Evolutionary conservation across 2,888 invertebrate genomes (phyloP), one percentile per base, ranked within the genome.

Genomic region (Arctia plantaginis): DNA sequence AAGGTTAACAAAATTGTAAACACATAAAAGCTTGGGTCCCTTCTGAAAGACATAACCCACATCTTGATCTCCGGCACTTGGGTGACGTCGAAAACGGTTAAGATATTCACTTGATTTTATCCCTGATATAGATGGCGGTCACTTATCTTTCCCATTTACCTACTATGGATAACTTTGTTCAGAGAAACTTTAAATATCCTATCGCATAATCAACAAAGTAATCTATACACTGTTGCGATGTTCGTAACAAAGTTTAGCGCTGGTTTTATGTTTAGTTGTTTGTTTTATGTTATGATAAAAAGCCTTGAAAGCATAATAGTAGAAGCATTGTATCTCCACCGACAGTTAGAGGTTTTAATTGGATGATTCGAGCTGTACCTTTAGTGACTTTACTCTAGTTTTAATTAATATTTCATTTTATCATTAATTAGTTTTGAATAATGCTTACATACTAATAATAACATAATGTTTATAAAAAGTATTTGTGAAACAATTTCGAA

Each of bases 81-180:
- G 44, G 20, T 67, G 30, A 33, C 30, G 13, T 12, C 20, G 30
- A 30, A 67, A 67, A 44, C 44, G 23, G 67, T 67, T 67, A 67
- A 67, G 30, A 47, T 30, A 30, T 67, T 47, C 44, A 67, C 44
- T 20, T 44, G 67, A 67, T 67, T 30, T 47, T 30, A 33, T 67
- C 67, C 67, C 67, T 47, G 44, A 67, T 67, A 27, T 47, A 20
- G 67, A 30, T 33, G 44, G 30, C 30, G 33, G 47, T 67, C 33
- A 67, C 23, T 47, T 67, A 67, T 47, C 67, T 67, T 67, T 33
- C 13, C 33, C 47, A 67, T 67, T 67, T 67, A 67, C 44, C 47
- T 47, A 33, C 15, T 67, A 67, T 18, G 12, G 23, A 13, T 23
- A 30, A 67, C 67, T 33, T 47, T 33, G 47, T 23, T 33, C 20